Evolutionary conservation across 2,113 vertebrate genomes (phyloP).

Genomic region (Platichthys stellatus): DNA sequence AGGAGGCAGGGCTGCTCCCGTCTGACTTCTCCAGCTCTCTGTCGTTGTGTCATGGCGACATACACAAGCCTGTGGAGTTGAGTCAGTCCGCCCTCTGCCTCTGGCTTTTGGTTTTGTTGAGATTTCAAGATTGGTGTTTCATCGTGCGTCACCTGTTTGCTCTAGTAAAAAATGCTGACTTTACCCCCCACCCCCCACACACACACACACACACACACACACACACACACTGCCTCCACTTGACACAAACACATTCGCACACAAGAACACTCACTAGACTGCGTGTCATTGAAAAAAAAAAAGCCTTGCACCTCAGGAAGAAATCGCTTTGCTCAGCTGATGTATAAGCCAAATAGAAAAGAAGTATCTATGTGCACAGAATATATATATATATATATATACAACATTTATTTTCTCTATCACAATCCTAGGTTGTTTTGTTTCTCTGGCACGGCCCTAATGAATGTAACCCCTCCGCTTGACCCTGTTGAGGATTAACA

Average conservation of each 20-base stretch:
- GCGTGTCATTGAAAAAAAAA: conserved; percentile 17
- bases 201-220: too few relatives aligned
- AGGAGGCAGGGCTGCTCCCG: background rate
- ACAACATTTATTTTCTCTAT: conserved; percentile 73
- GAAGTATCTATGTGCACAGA: conserved; percentile 48
- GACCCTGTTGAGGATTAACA: conserved; percentile 30
- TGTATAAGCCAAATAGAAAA: conserved; percentile 62
- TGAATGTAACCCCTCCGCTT: conserved; percentile 59
- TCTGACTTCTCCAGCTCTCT: conserved; percentile 9
- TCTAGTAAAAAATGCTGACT: conserved; percentile 1
- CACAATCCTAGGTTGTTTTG: conserved; percentile 80
- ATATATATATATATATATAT: conserved; percentile 39
- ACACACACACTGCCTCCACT: background rate
- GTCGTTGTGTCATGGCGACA: background rate
- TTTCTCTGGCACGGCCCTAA: conserved; percentile 47
- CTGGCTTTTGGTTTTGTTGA: conserved; percentile 1
- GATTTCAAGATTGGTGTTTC: conserved; percentile 2
- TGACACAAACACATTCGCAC: background rate
- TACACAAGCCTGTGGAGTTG: conserved; percentile 8
- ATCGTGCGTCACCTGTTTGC: background rate
- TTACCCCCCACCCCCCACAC: background rate
- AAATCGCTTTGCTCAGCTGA: conserved; percentile 58
- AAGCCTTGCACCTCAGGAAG: conserved; percentile 75
- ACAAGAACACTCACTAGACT: conserved; percentile 9
- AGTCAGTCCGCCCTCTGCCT: conserved; percentile 8